These are phyloP conservation scores for Eupithecia insigniata DNA, from an alignment of 2,888 invertebrate species.

Conservation along the genomic window DNA sequence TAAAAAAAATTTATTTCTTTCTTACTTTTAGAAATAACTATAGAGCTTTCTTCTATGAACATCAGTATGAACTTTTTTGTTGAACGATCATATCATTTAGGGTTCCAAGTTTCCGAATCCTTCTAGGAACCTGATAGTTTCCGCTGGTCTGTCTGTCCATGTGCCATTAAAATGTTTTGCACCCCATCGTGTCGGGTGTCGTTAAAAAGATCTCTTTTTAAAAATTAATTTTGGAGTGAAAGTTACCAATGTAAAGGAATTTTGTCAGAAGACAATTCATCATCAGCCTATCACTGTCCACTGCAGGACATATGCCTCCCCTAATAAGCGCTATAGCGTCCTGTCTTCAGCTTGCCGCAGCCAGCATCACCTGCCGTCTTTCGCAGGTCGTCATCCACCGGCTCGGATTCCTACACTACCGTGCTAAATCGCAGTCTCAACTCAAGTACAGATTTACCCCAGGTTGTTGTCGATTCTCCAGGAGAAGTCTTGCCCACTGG, in stretches of 20 bases:
- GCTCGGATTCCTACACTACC: neutral
- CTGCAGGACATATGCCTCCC: neutral
- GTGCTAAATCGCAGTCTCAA: neutral
- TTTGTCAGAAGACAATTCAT: neutral
- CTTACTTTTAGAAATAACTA: too few relatives aligned
- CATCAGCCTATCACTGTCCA: neutral
- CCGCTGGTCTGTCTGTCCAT: neutral
- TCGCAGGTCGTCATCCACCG: neutral
- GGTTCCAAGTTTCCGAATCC: neutral
- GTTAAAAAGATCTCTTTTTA: too few relatives aligned
- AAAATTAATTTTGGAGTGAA: too few relatives aligned
- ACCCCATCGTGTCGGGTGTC: too few relatives aligned
- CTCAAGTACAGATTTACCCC: neutral
- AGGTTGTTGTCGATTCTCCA: neutral
- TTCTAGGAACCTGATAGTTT: neutral
- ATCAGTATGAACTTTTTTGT: neutral
- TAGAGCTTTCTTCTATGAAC: slow-evolving; percentile 1
- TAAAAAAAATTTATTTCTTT: too few relatives aligned
- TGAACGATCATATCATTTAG: neutral
- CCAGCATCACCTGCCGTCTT: neutral
- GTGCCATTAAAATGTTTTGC: neutral
- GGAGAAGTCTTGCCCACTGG: neutral
- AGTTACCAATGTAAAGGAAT: neutral
- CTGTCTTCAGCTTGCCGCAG: too few relatives aligned
- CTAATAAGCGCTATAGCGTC: too few relatives aligned